phyloP scores from a whole-genome alignment of 2,113 vertebrate species.

The Sterrhoptilus dennistouni region DNA sequence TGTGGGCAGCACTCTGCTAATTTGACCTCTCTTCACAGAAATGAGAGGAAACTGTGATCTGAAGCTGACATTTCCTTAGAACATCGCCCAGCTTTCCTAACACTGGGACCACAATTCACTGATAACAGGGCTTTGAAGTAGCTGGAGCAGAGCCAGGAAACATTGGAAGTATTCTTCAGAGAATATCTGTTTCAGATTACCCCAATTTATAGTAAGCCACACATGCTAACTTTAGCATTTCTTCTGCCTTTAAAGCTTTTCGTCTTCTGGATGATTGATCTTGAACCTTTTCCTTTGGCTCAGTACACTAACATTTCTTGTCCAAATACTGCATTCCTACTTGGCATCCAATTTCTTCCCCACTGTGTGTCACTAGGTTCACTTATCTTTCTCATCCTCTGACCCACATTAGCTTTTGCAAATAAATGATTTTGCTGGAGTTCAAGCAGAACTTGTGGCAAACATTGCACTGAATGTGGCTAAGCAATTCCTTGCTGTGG shows the following conservation, averaged over 20 bases:
- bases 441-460: background rate
- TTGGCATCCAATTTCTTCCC: slow-evolving; percentile 54
- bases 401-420: slow-evolving; percentile 20
- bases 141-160: slow-evolving; percentile 74
- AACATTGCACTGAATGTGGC: background rate
- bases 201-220: slow-evolving; percentile 72
- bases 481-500: background rate
- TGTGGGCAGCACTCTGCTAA: slow-evolving; percentile 29
- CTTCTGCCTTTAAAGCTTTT: slow-evolving; percentile 70
- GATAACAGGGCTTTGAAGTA: slow-evolving; percentile 81
- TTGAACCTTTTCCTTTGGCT: slow-evolving; percentile 72
- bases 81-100: slow-evolving; percentile 71
- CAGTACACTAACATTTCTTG: slow-evolving; percentile 28
- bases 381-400: slow-evolving; percentile 54
- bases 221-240: slow-evolving; percentile 77
- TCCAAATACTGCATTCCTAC: slow-evolving; percentile 62
- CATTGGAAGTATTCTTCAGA: slow-evolving; percentile 72
- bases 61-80: slow-evolving; percentile 73
- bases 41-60: slow-evolving; percentile 73
- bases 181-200: slow-evolving; percentile 81
- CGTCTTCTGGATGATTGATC: slow-evolving; percentile 70
- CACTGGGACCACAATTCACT: slow-evolving; percentile 72
- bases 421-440: background rate
- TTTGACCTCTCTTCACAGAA: slow-evolving; percentile 65
- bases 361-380: slow-evolving; percentile 34